Base-by-base conservation (phyloP, 2,888 invertebrate species). In the Phania funesta region DNA sequence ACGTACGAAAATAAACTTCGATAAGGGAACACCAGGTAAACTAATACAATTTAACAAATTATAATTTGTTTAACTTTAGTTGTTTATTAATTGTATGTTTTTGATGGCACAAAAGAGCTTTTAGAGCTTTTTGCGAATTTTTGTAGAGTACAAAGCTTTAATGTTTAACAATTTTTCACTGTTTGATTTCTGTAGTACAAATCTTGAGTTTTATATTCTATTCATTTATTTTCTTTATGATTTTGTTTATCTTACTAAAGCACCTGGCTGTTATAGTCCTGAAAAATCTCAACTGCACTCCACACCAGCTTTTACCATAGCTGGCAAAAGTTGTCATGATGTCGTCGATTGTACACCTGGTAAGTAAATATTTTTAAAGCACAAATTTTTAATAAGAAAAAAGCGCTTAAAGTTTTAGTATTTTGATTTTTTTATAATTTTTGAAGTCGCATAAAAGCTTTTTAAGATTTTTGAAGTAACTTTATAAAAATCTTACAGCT, bases 251-350 rank as follows among this genome's bases (percentile, higher is more conserved):
- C 80, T 52, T 50, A 6, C 26, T 54, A 56, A 84, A 88, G 90
- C 90, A 84, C 90, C 94, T 60, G 93, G 93, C 80, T 91, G 92
- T 46, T 94, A 94, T 89, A 89, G 89, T 80, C 91, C 93, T 13
- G 93, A 93, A 89, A 92, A 92, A 85, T 88, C 91, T 1, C 92
- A 92, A 50, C 87, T 92, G 82, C 92, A 93, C 87, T 88, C 90
- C 68, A 90, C 93, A 56, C 93, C 93, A n/a, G 92, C 92, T 84
- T 94, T 92, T 85, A 92, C 92, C 73, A 93, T 94, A 85, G 84
- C 86, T 3, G 87, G 87, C 41, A 87, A 87, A 67, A 52, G 78
- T 1, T 77, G 92, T 16, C 86, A 90, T 29, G 92, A 92, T 46
- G 93, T 93, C 83, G 87, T 88, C 35, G 87, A 87, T 83, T 84